Evolutionary conservation across 37 sponge, comb jelly and placozoan species (phyloP).

Genomic region (Bolinopsis microptera): DNA sequence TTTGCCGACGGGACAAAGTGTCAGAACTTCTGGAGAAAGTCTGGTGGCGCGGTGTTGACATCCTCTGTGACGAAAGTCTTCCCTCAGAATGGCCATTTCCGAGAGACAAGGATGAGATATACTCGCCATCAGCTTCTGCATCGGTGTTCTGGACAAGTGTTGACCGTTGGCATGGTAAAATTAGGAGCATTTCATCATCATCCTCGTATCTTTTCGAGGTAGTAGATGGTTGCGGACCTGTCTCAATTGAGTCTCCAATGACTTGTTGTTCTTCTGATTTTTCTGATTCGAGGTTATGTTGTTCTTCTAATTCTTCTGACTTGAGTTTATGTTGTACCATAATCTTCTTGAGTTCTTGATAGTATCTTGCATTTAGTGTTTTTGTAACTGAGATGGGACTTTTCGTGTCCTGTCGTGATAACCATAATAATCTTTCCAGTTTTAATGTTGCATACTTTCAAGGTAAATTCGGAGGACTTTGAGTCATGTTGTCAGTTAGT

Average conservation of each 20-base stretch:
- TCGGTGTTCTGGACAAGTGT: not conserved
- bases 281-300: too few relatives aligned
- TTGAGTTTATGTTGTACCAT: too few relatives aligned
- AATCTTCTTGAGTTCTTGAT: not conserved
- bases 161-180: not conserved
- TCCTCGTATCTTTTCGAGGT: not conserved
- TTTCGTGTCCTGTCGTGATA: not conserved
- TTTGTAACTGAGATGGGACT: not conserved
- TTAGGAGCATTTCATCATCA: not conserved
- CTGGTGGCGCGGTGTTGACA: too few relatives aligned
- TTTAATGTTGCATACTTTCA: not conserved
- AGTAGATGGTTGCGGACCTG: not conserved
- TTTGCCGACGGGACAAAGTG: too few relatives aligned
- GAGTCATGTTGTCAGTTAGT: not conserved
- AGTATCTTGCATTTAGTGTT: not conserved
- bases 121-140: too few relatives aligned
- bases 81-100: too few relatives aligned
- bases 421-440: not conserved
- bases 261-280: not conserved
- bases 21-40: too few relatives aligned
- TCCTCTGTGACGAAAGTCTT: too few relatives aligned
- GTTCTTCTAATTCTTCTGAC: too few relatives aligned
- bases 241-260: not conserved
- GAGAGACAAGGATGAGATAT: too few relatives aligned
- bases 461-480: not conserved